These are phyloP conservation scores for Thermophis baileyi DNA, from an alignment of 2,113 vertebrate genomes.

Conservation along the genomic window DNA sequence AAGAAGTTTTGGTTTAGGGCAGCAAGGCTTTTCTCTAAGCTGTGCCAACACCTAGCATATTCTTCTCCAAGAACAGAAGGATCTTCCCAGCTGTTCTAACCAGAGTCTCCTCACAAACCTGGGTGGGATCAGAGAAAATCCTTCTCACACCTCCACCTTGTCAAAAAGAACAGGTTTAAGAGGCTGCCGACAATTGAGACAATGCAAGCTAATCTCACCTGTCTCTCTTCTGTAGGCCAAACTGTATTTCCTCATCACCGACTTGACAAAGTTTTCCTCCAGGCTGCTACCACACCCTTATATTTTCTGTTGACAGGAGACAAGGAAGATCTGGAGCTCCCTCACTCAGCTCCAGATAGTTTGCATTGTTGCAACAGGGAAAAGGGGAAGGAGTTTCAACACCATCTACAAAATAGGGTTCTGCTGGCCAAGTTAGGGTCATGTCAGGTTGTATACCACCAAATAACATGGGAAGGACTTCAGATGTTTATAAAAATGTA, in stretches of 20 bases:
- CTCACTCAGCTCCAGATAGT: background rate
- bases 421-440: background rate
- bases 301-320: conserved; percentile 5
- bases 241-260: background rate
- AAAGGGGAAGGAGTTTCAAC: background rate
- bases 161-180: conserved; percentile 49
- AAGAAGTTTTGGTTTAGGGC: background rate
- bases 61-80: background rate
- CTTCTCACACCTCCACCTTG: background rate
- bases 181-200: conserved; percentile 43
- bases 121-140: conserved; percentile 36
- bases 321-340: background rate
- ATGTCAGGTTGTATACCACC: background rate
- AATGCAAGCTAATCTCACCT: conserved; percentile 42
- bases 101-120: background rate
- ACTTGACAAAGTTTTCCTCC: background rate
- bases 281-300: background rate
- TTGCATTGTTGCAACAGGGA: background rate
- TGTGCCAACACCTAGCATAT: rapidly evolving
- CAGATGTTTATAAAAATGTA: background rate
- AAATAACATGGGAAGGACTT: background rate
- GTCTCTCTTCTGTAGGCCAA: conserved; percentile 19
- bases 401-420: background rate
- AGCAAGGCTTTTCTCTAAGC: background rate
- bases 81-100: rapidly evolving